Evolutionary conservation across 2,888 invertebrate genomes (phyloP), one percentile per base, ranked within the genome.

Genomic region (Agonopterix heracliana): DNA sequence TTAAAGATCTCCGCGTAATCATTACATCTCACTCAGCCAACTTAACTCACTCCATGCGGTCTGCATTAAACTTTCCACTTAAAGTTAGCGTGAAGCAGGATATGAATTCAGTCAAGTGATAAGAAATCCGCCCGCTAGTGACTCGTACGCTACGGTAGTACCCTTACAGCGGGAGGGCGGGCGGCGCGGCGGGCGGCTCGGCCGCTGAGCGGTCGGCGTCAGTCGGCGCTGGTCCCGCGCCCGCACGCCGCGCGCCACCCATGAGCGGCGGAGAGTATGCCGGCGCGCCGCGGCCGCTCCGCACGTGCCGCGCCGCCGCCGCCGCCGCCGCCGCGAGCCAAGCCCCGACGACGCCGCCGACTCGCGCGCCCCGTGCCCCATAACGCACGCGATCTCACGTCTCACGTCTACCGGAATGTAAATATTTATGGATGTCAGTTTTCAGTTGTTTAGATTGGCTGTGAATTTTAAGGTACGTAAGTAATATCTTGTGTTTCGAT

Each of bases 401-500:
- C 77, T 73, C 74, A 72, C 81, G 71, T 77, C 78, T 72, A 68
- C 71, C 80, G 78, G 75, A 85, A 85, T 86, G 87, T 87, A 87
- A 87, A 87, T 86, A 87, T 86, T 86, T 87, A 87, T 83, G 85
- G 86, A 86, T 86, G 86, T 84, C 86, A 86, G 83, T 85, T 85
- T 86, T 84, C 82, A 83, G 82, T 86, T 86, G 83, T 86, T 87
- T 86, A 86, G 84, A 86, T 86, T 85, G 85, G 84, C 87, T 85
- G 85, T 87, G 80, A 86, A 84, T 84, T 86, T 86, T 78, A 82
- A 87, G 87, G 87, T 87, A 86, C 77, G 87, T 85, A 81, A 78
- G 71, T 79, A 74, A 79, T 70, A 68, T 74, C 70, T 72, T 71
- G 66, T 74, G 74, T 79, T 78, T 72, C 68, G 62, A 75, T 77